Percentiles rank a stretch among this genome's conserved stretches.
phyloP scores from a whole-genome alignment of 2,113 vertebrate species.

The Aleadryas rufinucha region DNA sequence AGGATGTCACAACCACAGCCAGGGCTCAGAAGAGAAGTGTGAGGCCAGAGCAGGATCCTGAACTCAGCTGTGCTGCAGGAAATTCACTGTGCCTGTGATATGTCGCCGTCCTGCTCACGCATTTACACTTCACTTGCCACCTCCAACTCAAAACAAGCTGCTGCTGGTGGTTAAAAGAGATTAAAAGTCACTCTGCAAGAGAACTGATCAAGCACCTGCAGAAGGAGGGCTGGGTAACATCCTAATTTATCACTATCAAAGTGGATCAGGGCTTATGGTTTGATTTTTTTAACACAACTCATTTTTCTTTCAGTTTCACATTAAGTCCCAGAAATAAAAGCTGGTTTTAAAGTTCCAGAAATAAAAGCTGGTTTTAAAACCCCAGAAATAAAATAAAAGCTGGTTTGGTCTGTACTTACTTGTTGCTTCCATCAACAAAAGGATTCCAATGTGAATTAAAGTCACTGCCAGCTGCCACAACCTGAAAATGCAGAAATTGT shows the following conservation, averaged over 20 bases:
- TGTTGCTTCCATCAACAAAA: conserved; percentile 87
- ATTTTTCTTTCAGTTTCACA: neutral
- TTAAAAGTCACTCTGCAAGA: neutral
- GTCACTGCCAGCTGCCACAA: conserved; percentile 83
- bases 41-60: neutral
- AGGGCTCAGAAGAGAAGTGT: neutral
- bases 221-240: neutral
- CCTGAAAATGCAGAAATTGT: conserved; percentile 73
- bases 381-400: neutral
- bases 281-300: neutral
- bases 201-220: neutral
- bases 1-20: neutral
- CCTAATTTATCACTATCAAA: neutral
- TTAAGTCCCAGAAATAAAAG: neutral
- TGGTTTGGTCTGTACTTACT: conserved; percentile 63
- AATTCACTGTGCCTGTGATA: neutral
- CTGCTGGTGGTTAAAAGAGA: neutral
- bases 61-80: neutral
- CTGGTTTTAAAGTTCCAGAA: neutral
- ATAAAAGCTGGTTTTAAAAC: neutral
- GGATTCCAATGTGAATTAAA: conserved; percentile 91
- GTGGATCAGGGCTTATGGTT: neutral
- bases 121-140: neutral
- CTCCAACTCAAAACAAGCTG: neutral
- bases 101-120: neutral